phyloP scores from a whole-genome alignment of 2,113 vertebrate species.

The Neopipo cinnamomea region DNA sequence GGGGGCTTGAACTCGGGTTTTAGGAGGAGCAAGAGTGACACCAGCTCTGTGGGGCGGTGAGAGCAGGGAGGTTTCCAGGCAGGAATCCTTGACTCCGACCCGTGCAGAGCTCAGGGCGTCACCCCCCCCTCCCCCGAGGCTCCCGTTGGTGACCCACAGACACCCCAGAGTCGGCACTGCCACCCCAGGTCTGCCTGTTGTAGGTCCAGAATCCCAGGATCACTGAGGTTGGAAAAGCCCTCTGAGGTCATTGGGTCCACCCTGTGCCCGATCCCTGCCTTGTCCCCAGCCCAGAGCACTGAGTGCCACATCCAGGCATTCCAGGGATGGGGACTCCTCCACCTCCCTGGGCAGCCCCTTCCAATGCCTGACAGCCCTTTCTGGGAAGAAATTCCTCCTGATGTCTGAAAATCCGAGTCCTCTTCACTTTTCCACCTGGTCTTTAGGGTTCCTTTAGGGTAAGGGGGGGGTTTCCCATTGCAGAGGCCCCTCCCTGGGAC shows the following conservation, averaged over 20 bases:
- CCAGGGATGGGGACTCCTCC: not conserved
- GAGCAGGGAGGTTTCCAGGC: not conserved
- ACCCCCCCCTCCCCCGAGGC: not conserved
- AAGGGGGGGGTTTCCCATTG: not conserved
- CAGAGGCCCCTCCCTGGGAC: not conserved
- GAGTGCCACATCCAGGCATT: not conserved
- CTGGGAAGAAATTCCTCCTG: not conserved
- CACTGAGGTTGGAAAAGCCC: not conserved
- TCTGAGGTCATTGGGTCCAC: not conserved
- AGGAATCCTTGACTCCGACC: not conserved
- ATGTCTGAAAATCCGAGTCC: not conserved
- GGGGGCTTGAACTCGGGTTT: not conserved
- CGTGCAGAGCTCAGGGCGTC: not conserved
- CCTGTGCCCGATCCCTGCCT: not conserved
- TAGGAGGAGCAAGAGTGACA: not conserved
- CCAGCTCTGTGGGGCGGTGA: not conserved
- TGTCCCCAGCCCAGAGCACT: not conserved
- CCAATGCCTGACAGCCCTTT: not conserved
- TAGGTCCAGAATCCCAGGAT: not conserved
- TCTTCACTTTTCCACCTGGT: not conserved
- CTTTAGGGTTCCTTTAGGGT: not conserved
- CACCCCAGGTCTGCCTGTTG: not conserved
- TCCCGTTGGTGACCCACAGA: not conserved
- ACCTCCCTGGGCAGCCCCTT: not conserved
- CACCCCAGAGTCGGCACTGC: fast-evolving